Evolutionary conservation across 53 echinoderm and acorn worm genomes (phyloP).

Genomic region (Glandiceps talaboti): DNA sequence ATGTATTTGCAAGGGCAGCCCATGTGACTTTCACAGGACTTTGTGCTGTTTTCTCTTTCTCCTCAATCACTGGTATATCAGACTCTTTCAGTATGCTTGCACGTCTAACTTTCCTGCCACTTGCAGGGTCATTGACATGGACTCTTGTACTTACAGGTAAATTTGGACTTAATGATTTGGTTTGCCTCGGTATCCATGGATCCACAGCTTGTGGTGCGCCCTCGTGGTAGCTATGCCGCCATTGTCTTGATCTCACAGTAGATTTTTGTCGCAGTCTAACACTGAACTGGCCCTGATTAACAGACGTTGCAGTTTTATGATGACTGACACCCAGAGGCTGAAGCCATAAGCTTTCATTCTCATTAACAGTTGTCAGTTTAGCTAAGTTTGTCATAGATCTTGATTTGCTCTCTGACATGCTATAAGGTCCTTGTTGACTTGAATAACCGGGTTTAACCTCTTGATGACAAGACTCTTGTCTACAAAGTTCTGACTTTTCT

Average conservation of each 20-base stretch:
- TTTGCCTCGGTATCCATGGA: background rate
- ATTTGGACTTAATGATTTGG: no score
- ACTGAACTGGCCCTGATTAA: background rate
- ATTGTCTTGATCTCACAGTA: background rate
- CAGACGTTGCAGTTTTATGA: background rate
- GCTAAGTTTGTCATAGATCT: background rate
- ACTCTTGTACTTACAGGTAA: background rate
- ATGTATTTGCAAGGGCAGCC: background rate
- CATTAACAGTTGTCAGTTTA: background rate
- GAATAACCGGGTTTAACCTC: no score
- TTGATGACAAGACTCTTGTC: no score
- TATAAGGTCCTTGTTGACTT: no score
- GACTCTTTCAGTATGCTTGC: no score
- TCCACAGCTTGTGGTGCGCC: background rate
- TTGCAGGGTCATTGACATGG: background rate
- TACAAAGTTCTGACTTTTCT: no score
- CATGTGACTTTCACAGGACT: background rate
- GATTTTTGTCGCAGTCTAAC: background rate
- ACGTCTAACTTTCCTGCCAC: no score
- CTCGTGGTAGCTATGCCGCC: background rate
- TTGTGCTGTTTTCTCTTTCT: background rate
- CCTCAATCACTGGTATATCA: background rate
- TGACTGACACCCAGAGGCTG: background rate
- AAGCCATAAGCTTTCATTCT: background rate
- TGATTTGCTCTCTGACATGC: background rate